phyloP scores from a whole-genome alignment of 2,797 vertebrate species.

The Sciurus vulgaris region DNA sequence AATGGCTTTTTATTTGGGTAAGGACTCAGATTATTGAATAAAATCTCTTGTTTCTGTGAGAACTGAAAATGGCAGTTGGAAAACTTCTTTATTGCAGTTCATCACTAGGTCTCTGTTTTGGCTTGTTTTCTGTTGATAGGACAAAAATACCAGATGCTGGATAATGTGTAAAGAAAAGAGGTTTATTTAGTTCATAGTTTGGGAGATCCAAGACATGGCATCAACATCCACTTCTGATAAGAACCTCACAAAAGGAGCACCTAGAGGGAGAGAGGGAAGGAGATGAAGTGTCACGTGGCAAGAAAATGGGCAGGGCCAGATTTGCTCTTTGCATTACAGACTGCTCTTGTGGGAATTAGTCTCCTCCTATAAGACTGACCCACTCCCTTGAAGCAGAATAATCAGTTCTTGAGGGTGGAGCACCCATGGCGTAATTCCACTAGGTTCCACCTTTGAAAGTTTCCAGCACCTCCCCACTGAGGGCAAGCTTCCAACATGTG shows the following conservation, averaged over 20 bases:
- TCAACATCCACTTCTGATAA: background rate
- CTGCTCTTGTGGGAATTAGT: background rate
- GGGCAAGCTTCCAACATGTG: background rate
- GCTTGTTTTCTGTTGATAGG: background rate
- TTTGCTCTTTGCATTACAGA: background rate
- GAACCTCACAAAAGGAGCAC: background rate
- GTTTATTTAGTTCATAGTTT: background rate
- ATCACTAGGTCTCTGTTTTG: constrained; percentile 6
- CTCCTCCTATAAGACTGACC: background rate
- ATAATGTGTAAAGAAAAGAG: background rate
- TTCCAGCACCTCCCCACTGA: no score
- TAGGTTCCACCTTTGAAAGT: no score
- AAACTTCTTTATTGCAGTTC: constrained; percentile 29
- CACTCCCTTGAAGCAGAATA: background rate
- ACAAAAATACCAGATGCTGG: background rate
- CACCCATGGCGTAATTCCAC: background rate
- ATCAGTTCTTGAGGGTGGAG: background rate
- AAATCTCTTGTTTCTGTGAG: constrained; percentile 61
- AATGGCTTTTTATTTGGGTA: constrained; percentile 29
- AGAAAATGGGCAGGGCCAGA: background rate
- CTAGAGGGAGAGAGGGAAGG: background rate
- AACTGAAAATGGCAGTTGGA: constrained; percentile 25
- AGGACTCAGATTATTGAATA: constrained; percentile 21
- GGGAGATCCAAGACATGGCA: background rate
- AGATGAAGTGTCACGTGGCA: background rate